These are phyloP conservation scores for Drosophila teissieri DNA, from an alignment of 1,140 invertebrate genomes.

Conservation along the genomic window DNA sequence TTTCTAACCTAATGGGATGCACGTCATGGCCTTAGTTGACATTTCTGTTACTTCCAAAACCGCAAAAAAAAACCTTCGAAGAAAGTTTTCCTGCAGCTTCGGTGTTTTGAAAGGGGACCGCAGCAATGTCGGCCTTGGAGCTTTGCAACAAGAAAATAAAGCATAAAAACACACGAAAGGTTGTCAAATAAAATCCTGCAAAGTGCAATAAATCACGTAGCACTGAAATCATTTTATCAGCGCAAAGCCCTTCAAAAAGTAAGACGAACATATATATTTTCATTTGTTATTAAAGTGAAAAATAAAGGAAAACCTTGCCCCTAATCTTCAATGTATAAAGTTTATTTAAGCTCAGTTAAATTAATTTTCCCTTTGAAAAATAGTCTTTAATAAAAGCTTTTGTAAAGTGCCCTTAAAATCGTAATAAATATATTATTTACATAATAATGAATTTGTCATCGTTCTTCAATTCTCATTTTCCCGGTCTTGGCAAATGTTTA, in stretches of 20 bases:
- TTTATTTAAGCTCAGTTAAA: no score
- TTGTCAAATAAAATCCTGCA: constrained; percentile 76
- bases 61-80: constrained; percentile 18
- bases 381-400: no score
- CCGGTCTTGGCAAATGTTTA: constrained; percentile 19
- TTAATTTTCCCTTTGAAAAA: no score
- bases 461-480: no score
- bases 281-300: constrained; percentile 8
- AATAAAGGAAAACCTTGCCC: background rate
- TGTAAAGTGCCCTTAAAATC: no score
- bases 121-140: constrained; percentile 13
- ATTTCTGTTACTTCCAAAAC: constrained; percentile 6
- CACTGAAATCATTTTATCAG: constrained; percentile 57
- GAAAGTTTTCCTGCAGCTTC: constrained; percentile 25
- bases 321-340: no score
- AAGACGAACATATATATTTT: background rate
- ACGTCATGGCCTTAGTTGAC: constrained; percentile 49
- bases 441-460: background rate
- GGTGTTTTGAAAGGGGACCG: constrained; percentile 2
- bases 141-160: constrained; percentile 7
- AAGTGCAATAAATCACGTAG: constrained; percentile 75
- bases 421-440: no score
- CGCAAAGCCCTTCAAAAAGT: constrained; percentile 33
- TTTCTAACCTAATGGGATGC: constrained; percentile 43
- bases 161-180: constrained; percentile 56